A percentile compares a stretch with the other conserved stretches of the same genome.
These are phyloP conservation scores for Chaetops frenatus DNA, from an alignment of 2,113 vertebrate species.

Conservation along the genomic window DNA sequence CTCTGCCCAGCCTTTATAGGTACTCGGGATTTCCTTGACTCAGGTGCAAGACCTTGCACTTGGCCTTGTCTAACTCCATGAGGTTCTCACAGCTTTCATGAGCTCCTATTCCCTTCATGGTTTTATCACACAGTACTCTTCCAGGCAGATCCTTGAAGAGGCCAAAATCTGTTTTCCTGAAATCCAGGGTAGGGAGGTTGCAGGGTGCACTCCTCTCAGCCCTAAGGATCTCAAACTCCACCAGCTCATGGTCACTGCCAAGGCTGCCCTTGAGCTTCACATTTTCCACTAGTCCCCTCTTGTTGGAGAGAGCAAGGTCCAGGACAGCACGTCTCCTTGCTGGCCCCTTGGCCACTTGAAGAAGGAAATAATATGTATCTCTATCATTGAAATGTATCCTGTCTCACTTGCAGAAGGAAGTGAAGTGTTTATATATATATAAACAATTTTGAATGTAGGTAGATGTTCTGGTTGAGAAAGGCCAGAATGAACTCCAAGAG, in stretches of 20 bases:
- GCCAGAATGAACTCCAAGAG: neutral
- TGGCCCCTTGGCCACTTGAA: neutral
- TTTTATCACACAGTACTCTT: neutral
- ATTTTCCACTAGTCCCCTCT: neutral
- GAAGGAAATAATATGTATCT: neutral
- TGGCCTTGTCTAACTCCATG: neutral
- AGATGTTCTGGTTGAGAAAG: neutral
- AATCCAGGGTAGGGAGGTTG: neutral
- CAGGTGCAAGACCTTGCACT: neutral
- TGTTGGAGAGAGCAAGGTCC: neutral
- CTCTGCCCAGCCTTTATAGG: neutral
- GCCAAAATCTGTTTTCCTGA: neutral
- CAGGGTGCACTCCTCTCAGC: too few species aligned
- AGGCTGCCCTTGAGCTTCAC: neutral
- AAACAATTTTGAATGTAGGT: neutral
- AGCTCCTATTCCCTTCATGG: neutral
- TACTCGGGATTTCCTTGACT: neutral
- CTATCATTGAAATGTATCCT: neutral
- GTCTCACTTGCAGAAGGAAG: neutral
- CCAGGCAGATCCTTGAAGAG: neutral
- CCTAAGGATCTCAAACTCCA: neutral
- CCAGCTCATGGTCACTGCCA: neutral
- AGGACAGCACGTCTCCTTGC: neutral
- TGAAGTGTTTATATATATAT: neutral
- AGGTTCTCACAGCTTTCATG: neutral